phyloP scores from a whole-genome alignment of 2,113 vertebrate genomes.

The Rhineura floridana region DNA sequence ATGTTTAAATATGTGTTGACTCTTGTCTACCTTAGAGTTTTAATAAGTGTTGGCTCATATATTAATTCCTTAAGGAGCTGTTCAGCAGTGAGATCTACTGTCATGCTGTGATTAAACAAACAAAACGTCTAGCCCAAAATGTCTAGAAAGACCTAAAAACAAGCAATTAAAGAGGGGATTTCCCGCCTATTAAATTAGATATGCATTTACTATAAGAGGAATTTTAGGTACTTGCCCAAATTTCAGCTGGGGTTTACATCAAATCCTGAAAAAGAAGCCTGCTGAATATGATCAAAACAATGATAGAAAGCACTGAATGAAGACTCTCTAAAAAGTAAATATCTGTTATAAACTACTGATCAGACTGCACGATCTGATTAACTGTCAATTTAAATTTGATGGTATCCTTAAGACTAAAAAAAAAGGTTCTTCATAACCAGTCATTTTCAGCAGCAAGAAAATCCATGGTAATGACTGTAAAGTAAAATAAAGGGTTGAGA shows the following conservation, averaged over 20 bases:
- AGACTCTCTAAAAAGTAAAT: no score
- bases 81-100: constrained; percentile 1
- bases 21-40: not conserved
- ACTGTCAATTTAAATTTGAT: not conserved
- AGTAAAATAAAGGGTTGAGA: no score
- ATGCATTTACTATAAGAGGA: not conserved
- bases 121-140: not conserved
- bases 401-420: not conserved
- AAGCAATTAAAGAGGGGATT: not conserved
- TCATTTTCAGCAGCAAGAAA: not conserved
- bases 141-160: not conserved
- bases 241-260: not conserved
- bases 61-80: not conserved
- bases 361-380: not conserved
- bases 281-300: not conserved
- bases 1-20: not conserved
- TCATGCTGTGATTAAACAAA: not conserved
- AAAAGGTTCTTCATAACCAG: not conserved
- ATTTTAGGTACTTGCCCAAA: not conserved
- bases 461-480: no score
- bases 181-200: not conserved
- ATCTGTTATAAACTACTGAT: no score
- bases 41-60: no score
- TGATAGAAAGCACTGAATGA: no score
- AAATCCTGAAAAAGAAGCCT: not conserved